phyloP scores from a whole-genome alignment of 2,797 vertebrate genomes.

The Anas flavirostris region DNA sequence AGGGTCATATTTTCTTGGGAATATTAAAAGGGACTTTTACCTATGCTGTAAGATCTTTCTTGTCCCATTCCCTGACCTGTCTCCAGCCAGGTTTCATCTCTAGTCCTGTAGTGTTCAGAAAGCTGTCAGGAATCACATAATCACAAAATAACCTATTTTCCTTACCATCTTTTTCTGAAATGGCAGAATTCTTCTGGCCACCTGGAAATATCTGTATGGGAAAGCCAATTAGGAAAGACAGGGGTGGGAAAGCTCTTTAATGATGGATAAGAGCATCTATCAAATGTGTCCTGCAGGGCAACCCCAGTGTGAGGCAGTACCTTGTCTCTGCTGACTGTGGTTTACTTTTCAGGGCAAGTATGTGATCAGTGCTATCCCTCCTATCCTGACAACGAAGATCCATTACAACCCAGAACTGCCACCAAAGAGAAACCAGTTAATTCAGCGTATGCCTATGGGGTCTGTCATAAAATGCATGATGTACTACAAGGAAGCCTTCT shows the following conservation, averaged over 20 bases:
- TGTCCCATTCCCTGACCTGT: neutral
- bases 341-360: conserved; percentile 77
- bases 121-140: neutral
- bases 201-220: neutral
- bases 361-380: conserved; percentile 83
- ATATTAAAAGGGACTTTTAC: neutral
- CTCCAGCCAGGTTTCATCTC: neutral
- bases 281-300: rapidly evolving
- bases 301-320: rapidly evolving
- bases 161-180: neutral
- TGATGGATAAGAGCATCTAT: neutral
- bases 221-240: neutral
- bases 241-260: neutral
- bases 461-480: conserved; percentile 86
- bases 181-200: neutral
- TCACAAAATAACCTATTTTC: neutral
- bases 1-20: neutral
- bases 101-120: neutral
- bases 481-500: conserved; percentile 86
- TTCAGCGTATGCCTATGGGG: conserved; percentile 86
- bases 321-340: conserved; percentile 8
- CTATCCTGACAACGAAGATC: conserved; percentile 80
- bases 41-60: neutral
- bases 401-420: conserved; percentile 83
- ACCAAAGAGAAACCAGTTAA: conserved; percentile 82